phyloP scores from a whole-genome alignment of 2,113 vertebrate species.

The Hydrolagus affinis region DNA sequence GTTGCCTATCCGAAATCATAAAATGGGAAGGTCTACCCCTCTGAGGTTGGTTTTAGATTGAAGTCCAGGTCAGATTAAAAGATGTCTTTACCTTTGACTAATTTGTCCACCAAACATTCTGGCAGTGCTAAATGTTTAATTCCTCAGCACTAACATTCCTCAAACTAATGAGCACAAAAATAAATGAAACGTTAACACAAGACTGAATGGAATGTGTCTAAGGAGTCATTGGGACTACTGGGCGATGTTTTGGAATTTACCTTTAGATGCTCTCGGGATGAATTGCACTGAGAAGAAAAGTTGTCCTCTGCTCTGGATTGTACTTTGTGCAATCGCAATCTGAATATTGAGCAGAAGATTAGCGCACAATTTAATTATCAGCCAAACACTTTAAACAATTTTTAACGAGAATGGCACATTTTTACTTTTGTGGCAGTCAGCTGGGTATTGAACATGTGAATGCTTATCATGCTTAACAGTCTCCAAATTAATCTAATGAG shows the following conservation, averaged over 20 bases:
- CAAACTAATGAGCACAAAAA: no score
- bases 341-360: constrained; percentile 40
- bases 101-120: no score
- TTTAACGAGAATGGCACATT: background rate
- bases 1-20: no score
- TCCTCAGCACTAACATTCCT: no score
- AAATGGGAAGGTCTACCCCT: no score
- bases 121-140: no score
- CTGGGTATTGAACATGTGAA: background rate
- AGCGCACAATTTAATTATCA: background rate
- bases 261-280: constrained; percentile 63
- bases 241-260: constrained; percentile 47
- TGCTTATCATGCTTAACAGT: no score
- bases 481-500: background rate
- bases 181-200: no score
- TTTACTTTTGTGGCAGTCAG: background rate
- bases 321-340: constrained; percentile 56
- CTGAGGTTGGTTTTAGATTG: no score
- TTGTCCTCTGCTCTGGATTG: constrained; percentile 62
- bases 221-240: background rate
- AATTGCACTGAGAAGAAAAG: constrained; percentile 77
- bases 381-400: no score
- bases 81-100: no score
- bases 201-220: background rate
- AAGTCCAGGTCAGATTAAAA: no score